Evolutionary conservation across 2,888 invertebrate genomes (phyloP).

Genomic region (Andrena chrysosceles): DNA sequence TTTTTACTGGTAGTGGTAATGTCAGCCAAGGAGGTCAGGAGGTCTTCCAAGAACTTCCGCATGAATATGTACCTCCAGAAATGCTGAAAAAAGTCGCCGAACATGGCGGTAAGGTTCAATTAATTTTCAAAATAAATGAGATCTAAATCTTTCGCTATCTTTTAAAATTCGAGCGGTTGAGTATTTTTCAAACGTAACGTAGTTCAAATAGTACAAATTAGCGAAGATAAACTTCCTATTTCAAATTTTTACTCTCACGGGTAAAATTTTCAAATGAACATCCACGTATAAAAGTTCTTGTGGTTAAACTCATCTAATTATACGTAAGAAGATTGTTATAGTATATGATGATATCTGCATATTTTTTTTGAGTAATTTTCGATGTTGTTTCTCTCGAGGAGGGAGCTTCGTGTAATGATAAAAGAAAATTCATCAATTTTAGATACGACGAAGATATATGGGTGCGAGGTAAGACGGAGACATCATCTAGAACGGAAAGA

Average conservation of each 20-base stretch:
- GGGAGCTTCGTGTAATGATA: not conserved
- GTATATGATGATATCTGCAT: too few relatives aligned
- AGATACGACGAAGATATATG: constrained; percentile 98
- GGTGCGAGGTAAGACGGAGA: constrained; percentile 96
- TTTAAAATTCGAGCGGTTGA: too few relatives aligned
- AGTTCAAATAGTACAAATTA: too few relatives aligned
- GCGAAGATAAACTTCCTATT: too few relatives aligned
- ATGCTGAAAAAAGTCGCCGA: constrained; percentile 97
- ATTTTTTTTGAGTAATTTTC: too few relatives aligned
- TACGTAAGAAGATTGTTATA: too few relatives aligned
- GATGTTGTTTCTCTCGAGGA: too few relatives aligned
- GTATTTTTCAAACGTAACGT: too few relatives aligned
- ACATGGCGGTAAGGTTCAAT: constrained; percentile 92
- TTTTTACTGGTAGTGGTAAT: constrained; percentile 99
- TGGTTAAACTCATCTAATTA: too few relatives aligned
- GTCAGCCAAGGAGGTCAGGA: constrained; percentile 96
- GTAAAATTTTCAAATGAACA: too few relatives aligned
- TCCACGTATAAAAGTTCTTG: too few relatives aligned
- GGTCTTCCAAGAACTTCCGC: constrained; percentile 98
- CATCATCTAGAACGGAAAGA: constrained; percentile 97
- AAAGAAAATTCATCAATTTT: constrained; percentile 62
- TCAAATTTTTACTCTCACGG: too few relatives aligned
- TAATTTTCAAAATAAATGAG: not conserved
- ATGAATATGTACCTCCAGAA: constrained; percentile 98
- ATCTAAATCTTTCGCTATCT: not conserved